phyloP scores from a whole-genome alignment of 2,113 vertebrate genomes.

The Psophia crepitans region DNA sequence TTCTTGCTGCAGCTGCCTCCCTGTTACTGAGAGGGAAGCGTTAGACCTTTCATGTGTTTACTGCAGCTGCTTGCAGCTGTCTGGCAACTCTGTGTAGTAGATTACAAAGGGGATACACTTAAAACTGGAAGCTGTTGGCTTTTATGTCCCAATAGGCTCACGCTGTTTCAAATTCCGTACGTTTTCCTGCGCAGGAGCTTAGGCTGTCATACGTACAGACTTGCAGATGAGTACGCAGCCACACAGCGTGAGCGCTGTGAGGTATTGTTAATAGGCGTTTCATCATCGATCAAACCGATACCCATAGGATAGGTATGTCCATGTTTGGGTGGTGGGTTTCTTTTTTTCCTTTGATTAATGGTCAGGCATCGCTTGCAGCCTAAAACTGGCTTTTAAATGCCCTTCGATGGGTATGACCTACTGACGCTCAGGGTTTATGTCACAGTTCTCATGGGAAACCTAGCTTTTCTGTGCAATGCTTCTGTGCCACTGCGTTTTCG shows the following conservation, averaged over 20 bases:
- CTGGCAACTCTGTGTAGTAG: no score
- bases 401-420: accelerated
- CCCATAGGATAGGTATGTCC: accelerated
- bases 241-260: neutral
- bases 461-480: neutral
- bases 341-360: neutral
- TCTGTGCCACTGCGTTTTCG: neutral
- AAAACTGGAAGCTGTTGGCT: neutral
- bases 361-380: neutral
- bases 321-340: accelerated
- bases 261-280: neutral
- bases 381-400: neutral
- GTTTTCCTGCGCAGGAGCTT: neutral
- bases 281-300: neutral
- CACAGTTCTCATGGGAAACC: neutral
- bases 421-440: neutral
- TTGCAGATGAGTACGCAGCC: neutral
- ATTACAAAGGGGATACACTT: neutral
- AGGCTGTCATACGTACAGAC: neutral
- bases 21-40: neutral
- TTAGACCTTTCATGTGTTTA: neutral
- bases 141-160: neutral
- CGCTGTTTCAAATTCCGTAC: neutral
- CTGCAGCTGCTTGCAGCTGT: neutral
- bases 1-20: neutral